Conservation (phyloP, 2,888 invertebrate species). For the Mactromeris polynyma region DNA sequence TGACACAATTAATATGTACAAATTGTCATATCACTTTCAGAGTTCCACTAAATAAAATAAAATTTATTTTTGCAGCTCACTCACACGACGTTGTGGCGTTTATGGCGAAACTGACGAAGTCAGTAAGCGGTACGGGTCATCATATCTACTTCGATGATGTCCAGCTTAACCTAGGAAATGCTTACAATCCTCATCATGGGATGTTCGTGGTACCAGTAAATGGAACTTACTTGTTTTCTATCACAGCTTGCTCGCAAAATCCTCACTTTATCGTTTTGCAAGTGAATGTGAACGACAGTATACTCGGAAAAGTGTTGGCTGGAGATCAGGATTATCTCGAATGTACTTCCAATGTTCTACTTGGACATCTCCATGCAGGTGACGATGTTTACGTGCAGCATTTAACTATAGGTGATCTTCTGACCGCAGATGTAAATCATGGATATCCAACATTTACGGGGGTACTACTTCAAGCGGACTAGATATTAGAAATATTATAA, state of each 20-base stretch:
- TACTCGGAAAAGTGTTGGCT: conserved; percentile 17
- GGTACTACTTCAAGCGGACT: conserved; percentile 20
- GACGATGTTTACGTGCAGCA: conserved; percentile 44
- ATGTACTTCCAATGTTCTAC: conserved; percentile 30
- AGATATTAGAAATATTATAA: too few species aligned
- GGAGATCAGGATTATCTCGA: conserved; percentile 12
- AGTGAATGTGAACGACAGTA: not conserved
- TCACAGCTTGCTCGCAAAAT: conserved; percentile 26
- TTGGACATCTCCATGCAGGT: too few species aligned
- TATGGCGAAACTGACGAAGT: conserved; percentile 14
- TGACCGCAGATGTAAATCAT: not conserved
- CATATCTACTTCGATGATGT: conserved; percentile 43
- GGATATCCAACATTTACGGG: conserved; percentile 30
- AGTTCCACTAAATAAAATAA: too few species aligned
- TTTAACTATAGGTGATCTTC: not conserved
- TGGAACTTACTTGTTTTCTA: conserved; percentile 32
- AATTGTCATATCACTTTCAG: too few species aligned
- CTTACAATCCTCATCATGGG: conserved; percentile 36
- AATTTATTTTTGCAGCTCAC: not conserved
- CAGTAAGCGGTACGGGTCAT: conserved; percentile 14
- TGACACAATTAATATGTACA: too few species aligned
- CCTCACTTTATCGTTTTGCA: conserved; percentile 21
- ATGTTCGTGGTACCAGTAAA: conserved; percentile 38
- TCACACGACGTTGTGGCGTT: conserved; percentile 7
- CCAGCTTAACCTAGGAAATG: conserved; percentile 27